phyloP scores from a whole-genome alignment of 2,888 invertebrate genomes.

The Protula sp. region DNA sequence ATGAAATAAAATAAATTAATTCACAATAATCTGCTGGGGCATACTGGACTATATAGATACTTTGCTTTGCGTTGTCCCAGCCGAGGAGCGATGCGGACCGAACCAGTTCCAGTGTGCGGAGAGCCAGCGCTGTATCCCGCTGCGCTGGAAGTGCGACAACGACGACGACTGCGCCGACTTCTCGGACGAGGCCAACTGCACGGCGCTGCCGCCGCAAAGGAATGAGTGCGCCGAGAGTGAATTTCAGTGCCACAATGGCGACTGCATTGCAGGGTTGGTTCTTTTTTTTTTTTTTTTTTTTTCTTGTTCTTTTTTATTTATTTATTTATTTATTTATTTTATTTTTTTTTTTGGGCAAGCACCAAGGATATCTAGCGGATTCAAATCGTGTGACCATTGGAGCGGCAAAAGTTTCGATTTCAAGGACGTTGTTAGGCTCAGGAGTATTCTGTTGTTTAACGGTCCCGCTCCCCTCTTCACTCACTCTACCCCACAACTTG shows the following conservation, averaged over 20 bases:
- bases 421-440: too few relatives aligned
- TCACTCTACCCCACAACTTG: too few relatives aligned
- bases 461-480: too few relatives aligned
- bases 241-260: not conserved
- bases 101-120: conserved; percentile 11
- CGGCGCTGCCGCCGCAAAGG: not conserved
- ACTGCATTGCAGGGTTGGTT: too few relatives aligned
- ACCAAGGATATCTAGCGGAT: too few relatives aligned
- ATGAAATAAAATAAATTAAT: too few relatives aligned
- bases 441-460: too few relatives aligned
- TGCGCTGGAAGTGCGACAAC: conserved; percentile 13
- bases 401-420: too few relatives aligned
- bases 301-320: not conserved
- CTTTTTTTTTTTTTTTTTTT: too few relatives aligned
- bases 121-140: conserved; percentile 9
- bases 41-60: too few relatives aligned
- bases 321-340: not conserved
- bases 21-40: too few relatives aligned
- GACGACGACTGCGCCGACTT: conserved; percentile 10
- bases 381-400: too few relatives aligned
- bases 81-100: conserved; percentile 2
- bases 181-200: conserved; percentile 11
- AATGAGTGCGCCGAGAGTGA: not conserved
- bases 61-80: not conserved
- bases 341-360: not conserved